Conservation (phyloP, 2,113 vertebrate species). For the Aegithalos caudatus region DNA sequence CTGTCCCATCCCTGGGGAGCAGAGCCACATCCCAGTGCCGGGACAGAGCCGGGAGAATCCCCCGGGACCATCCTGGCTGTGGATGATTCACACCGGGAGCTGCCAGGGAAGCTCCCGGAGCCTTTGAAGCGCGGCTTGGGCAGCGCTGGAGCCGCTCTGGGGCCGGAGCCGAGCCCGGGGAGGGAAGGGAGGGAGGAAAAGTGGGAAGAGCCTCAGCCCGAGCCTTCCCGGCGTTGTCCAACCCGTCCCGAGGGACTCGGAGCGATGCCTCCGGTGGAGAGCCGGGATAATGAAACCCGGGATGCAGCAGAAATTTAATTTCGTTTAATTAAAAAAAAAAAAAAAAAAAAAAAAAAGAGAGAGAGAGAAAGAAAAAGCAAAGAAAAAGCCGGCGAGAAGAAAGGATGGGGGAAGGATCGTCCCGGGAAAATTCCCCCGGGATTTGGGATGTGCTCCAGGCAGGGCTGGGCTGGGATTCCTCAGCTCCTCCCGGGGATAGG, state of each 20-base stretch:
- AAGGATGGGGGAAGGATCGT: background rate
- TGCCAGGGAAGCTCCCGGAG: slow-evolving; percentile 4
- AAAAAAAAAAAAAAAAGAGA: background rate
- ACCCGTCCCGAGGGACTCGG: background rate
- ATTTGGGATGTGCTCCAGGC: background rate
- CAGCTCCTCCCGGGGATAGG: background rate
- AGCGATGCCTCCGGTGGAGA: background rate
- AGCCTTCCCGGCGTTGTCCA: background rate
- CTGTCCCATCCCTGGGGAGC: fast-evolving
- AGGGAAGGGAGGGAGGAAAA: background rate
- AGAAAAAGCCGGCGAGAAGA: background rate
- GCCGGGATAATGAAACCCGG: background rate
- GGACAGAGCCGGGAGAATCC: background rate
- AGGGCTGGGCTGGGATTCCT: background rate
- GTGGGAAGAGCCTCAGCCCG: background rate
- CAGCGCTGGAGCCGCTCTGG: background rate
- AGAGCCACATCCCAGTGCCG: fast-evolving
- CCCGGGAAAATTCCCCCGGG: background rate
- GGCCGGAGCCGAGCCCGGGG: background rate
- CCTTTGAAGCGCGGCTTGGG: slow-evolving; percentile 53
- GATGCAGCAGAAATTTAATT: slow-evolving; percentile 30
- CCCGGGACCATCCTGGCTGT: background rate
- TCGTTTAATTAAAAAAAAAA: background rate
- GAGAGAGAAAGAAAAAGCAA: background rate
- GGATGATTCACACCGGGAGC: slow-evolving; percentile 28